A percentile compares a stretch with the other conserved stretches of the same genome.
phyloP scores from a whole-genome alignment of 1,140 invertebrate species.

The Brachionus paranguensis region DNA sequence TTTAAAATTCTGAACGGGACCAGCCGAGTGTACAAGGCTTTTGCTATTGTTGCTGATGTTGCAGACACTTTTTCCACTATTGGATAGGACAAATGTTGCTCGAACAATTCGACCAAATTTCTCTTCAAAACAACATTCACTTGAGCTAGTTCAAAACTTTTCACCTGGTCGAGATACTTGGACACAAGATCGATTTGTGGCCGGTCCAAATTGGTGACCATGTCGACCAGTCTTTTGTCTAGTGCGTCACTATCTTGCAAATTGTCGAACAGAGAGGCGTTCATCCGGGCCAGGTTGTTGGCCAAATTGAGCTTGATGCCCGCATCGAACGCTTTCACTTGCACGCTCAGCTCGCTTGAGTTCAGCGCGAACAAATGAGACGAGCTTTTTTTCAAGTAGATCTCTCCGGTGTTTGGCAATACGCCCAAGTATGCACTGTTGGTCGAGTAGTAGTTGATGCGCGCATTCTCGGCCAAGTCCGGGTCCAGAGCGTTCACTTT shows the following conservation, averaged over 20 bases:
- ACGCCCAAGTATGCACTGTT: not conserved
- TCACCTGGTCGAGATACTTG: not conserved
- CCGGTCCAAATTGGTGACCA: not conserved
- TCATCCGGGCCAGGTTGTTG: not conserved
- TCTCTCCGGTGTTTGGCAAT: not conserved
- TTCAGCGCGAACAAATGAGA: not conserved
- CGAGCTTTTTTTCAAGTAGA: constrained; percentile 11
- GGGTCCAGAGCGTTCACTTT: constrained; percentile 5
- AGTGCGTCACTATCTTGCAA: not conserved
- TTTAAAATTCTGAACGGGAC: not conserved
- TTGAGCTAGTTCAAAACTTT: not conserved
- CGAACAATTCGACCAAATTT: not conserved
- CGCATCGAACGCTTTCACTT: constrained; percentile 14
- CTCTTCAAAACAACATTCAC: not conserved
- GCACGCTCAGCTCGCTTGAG: not conserved
- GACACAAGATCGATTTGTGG: not conserved
- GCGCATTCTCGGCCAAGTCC: constrained; percentile 7
- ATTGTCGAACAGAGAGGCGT: not conserved
- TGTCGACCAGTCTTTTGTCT: not conserved
- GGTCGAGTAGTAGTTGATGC: not conserved
- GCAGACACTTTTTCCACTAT: not conserved
- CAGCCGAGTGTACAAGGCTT: not conserved
- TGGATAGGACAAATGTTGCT: not conserved
- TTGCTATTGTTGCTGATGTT: not conserved
- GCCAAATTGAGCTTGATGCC: constrained; percentile 8